phyloP scores from a whole-genome alignment of 2,113 vertebrate species.

The Dendrocopos noguchii region DNA sequence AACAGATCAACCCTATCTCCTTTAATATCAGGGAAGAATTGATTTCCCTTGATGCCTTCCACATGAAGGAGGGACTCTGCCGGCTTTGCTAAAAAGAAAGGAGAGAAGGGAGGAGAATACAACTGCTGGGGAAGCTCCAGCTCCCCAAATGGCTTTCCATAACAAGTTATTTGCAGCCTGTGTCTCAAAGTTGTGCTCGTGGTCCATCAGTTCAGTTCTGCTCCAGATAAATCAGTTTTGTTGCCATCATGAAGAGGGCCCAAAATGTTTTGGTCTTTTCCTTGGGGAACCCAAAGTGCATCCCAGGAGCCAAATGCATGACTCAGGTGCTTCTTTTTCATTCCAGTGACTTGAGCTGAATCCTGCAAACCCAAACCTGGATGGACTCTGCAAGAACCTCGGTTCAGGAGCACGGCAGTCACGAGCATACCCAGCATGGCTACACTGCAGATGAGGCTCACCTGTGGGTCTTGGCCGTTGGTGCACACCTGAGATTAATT shows the following conservation, averaged over 20 bases:
- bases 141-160: not conserved
- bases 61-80: not conserved
- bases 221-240: not conserved
- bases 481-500: not conserved
- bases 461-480: accelerated
- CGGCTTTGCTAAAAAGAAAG: not conserved
- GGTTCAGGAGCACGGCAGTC: not conserved
- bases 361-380: not conserved
- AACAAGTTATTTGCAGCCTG: not conserved
- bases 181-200: not conserved
- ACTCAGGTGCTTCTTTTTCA: not conserved
- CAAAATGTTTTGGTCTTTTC: not conserved
- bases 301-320: not conserved
- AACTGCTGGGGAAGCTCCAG: not conserved
- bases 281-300: not conserved
- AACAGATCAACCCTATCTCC: not conserved
- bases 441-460: accelerated
- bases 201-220: not conserved
- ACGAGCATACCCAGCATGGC: accelerated
- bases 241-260: not conserved
- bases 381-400: not conserved
- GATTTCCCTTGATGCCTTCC: not conserved
- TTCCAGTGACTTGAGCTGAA: not conserved
- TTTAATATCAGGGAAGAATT: not conserved
- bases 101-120: not conserved